Conservation (phyloP, 1,140 invertebrate species). For the Reticulitermes speratus region DNA sequence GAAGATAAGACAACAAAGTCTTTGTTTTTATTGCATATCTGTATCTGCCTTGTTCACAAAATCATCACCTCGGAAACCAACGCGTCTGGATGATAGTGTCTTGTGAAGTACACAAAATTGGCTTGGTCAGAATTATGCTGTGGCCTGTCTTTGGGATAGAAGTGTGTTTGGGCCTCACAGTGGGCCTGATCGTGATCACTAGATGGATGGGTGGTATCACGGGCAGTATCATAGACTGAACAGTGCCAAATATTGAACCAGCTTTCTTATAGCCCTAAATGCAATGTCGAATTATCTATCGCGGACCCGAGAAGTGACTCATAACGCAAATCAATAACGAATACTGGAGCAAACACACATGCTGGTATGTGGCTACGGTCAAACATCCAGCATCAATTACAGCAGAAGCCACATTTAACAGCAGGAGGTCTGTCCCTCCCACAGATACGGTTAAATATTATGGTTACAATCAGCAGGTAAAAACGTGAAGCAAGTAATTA, state of each 20-base stretch:
- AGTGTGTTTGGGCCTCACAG: too few relatives aligned
- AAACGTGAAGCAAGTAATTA: background rate
- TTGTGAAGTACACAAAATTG: too few relatives aligned
- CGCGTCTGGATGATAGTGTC: too few relatives aligned
- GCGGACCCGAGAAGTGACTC: background rate
- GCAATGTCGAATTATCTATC: background rate
- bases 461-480: background rate
- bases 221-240: background rate
- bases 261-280: background rate
- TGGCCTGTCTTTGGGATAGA: too few relatives aligned
- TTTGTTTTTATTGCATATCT: too few relatives aligned
- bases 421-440: background rate
- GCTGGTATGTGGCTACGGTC: background rate
- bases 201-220: too few relatives aligned
- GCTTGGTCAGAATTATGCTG: too few relatives aligned
- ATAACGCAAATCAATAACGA: background rate
- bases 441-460: background rate
- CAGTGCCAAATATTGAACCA: background rate
- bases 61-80: too few relatives aligned
- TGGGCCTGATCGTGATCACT: too few relatives aligned
- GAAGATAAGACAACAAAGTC: too few relatives aligned
- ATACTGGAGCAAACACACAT: background rate
- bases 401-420: background rate
- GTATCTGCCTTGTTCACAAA: too few relatives aligned
- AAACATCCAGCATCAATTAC: background rate